phyloP scores from a whole-genome alignment of 2,888 invertebrate species.

The Villa cingulata region DNA sequence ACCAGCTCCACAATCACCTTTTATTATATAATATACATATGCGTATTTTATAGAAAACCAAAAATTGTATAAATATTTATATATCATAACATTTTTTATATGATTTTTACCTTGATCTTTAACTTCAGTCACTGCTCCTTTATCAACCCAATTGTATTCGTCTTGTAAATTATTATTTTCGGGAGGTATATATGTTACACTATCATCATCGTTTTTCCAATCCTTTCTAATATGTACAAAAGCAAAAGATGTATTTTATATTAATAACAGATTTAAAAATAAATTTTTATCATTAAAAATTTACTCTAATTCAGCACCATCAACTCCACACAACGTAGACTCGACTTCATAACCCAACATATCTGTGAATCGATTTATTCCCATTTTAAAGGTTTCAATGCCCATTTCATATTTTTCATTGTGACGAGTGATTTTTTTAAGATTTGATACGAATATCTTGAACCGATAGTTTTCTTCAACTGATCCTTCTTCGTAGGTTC shows the following conservation, averaged over 20 bases:
- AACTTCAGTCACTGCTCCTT: background rate
- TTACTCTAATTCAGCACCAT: too few species aligned
- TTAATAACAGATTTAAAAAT: too few species aligned
- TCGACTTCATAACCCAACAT: background rate
- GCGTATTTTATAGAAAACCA: background rate
- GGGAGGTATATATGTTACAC: too few species aligned
- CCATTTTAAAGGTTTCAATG: background rate
- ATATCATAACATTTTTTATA: background rate
- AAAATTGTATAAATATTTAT: background rate
- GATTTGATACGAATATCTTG: too few species aligned
- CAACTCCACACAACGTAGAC: background rate
- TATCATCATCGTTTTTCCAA: too few species aligned
- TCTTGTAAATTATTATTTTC: background rate
- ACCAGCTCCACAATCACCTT: background rate
- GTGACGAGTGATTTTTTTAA: background rate
- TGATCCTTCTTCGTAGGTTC: too few species aligned
- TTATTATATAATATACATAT: background rate
- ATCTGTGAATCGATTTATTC: background rate
- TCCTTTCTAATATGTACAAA: too few species aligned
- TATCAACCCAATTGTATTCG: background rate
- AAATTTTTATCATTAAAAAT: background rate
- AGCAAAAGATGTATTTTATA: too few species aligned
- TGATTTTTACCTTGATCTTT: slow-evolving; percentile 1
- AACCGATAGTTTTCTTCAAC: too few species aligned
- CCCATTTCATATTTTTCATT: background rate